Conservation (phyloP, 35 echinoderm and acorn worm genomes). For the Apostichopus californicus region DNA sequence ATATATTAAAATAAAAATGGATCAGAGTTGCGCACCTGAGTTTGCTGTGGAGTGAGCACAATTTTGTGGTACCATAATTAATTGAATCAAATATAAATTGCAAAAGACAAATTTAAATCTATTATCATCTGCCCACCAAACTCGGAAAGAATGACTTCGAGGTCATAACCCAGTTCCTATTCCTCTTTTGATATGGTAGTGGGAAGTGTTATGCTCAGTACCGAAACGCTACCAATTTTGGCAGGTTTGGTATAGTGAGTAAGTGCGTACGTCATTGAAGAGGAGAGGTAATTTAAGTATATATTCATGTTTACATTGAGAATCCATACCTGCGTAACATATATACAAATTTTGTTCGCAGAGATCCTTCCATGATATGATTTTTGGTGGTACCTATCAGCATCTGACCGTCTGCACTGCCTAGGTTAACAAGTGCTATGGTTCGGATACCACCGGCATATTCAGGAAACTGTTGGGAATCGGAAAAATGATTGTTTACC, state of each 20-base stretch:
- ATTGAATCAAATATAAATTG: too few relatives aligned
- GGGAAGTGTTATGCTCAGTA: background rate
- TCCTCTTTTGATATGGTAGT: slow-evolving; percentile 14
- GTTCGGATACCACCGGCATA: slow-evolving; percentile 86
- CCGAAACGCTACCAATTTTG: background rate
- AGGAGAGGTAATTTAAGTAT: background rate
- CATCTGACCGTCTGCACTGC: slow-evolving; percentile 76
- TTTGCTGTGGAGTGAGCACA: too few relatives aligned
- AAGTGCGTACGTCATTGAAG: background rate
- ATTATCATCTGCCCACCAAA: too few relatives aligned
- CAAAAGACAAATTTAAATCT: too few relatives aligned
- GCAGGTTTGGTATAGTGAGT: background rate
- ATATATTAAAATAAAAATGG: too few relatives aligned
- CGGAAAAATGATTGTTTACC: too few relatives aligned
- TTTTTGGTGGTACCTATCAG: slow-evolving; percentile 83
- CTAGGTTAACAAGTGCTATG: slow-evolving; percentile 72
- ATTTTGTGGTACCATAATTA: too few relatives aligned
- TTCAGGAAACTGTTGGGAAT: slow-evolving; percentile 77
- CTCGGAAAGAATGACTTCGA: too few relatives aligned
- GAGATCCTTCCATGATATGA: slow-evolving; percentile 77
- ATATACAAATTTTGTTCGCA: slow-evolving; percentile 80
- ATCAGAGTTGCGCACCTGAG: too few relatives aligned
- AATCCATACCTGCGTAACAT: slow-evolving; percentile 65
- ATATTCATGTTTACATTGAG: background rate
- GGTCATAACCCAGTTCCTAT: too few relatives aligned